These are phyloP conservation scores for Actenoides hombroni DNA, from an alignment of 2,113 vertebrate genomes.

Conservation along the genomic window DNA sequence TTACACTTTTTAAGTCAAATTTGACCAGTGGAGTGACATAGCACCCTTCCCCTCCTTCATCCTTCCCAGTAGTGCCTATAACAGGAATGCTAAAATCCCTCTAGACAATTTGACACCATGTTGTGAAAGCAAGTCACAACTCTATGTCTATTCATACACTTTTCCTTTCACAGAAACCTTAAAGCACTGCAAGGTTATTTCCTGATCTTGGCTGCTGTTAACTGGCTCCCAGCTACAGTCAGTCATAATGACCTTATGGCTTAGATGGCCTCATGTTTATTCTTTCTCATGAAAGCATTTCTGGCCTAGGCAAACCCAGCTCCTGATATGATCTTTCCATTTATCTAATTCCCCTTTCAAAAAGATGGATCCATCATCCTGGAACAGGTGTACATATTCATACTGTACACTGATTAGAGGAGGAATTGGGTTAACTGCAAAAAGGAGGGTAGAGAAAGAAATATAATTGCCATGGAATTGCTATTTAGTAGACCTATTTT, in stretches of 20 bases:
- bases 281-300: background rate
- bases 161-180: background rate
- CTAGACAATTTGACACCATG: background rate
- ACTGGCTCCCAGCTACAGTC: background rate
- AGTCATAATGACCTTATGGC: background rate
- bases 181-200: background rate
- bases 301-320: background rate
- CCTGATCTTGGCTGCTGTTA: background rate
- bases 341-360: background rate
- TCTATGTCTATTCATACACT: background rate
- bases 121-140: background rate
- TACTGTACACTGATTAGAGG: background rate
- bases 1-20: background rate
- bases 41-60: too few relatives aligned
- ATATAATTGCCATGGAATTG: background rate
- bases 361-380: background rate
- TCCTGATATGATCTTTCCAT: background rate
- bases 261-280: background rate
- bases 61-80: background rate
- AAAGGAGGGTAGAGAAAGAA: background rate
- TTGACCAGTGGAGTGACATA: background rate
- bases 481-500: background rate
- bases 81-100: background rate
- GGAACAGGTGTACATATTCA: background rate
- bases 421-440: background rate